phyloP scores from a whole-genome alignment of 2,797 vertebrate species.

The Channa striata region DNA sequence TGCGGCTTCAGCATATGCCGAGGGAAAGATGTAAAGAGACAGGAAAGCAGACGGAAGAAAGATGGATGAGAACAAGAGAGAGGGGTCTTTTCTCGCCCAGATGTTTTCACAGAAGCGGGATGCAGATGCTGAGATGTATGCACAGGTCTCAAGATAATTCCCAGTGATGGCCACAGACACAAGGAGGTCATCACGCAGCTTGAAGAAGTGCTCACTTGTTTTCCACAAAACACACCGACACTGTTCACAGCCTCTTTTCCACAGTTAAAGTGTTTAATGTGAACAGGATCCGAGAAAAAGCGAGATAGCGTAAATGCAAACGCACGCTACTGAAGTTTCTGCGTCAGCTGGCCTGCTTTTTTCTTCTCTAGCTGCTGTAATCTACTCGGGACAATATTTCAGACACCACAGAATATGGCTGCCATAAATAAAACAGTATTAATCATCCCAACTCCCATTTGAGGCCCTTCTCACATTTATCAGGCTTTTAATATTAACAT shows the following conservation, averaged over 20 bases:
- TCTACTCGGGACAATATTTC: conserved; percentile 70
- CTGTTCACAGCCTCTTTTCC: conserved; percentile 28
- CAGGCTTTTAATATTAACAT: conserved; percentile 83
- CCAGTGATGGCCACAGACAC: conserved; percentile 55
- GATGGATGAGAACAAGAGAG: conserved; percentile 38
- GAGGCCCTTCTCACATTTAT: conserved; percentile 78
- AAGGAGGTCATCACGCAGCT: conserved; percentile 61
- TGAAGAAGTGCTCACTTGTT: neutral
- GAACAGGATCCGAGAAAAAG: conserved; percentile 23
- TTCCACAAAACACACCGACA: neutral
- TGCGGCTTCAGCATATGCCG: neutral
- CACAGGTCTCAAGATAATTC: conserved; percentile 27
- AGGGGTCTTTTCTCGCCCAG: conserved; percentile 43
- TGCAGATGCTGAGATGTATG: conserved; percentile 30
- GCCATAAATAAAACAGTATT: conserved; percentile 84
- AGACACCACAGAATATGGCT: conserved; percentile 65
- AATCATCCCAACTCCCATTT: conserved; percentile 74
- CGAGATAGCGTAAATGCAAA: neutral
- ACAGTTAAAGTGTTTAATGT: conserved; percentile 22
- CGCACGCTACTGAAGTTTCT: conserved; percentile 7
- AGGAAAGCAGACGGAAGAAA: conserved; percentile 33
- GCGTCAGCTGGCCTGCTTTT: conserved; percentile 60
- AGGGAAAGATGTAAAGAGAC: conserved; percentile 31
- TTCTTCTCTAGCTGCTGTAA: conserved; percentile 43
- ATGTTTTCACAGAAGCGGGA: conserved; percentile 61